These are phyloP conservation scores for Psilanteris sp. DNA, from an alignment of 1,140 invertebrate species.

Conservation along the genomic window DNA sequence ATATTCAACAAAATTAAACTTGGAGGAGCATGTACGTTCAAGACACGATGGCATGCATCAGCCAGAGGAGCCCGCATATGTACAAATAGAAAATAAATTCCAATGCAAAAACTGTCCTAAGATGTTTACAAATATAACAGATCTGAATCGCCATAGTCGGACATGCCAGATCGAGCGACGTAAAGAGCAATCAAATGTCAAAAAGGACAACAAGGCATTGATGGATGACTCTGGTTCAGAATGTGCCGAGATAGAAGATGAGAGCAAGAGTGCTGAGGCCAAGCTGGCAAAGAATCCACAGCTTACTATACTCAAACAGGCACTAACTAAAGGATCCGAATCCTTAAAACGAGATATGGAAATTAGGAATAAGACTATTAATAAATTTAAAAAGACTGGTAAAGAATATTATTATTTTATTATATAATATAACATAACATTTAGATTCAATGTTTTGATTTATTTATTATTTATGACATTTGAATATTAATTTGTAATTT, in stretches of 20 bases:
- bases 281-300: slow-evolving; percentile 78
- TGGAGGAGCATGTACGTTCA: slow-evolving; percentile 79
- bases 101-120: slow-evolving; percentile 76
- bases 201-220: slow-evolving; percentile 55
- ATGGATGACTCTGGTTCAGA: slow-evolving; percentile 73
- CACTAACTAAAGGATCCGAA: slow-evolving; percentile 72
- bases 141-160: slow-evolving; percentile 74
- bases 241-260: slow-evolving; percentile 72
- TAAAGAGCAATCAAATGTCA: slow-evolving; percentile 54
- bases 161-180: slow-evolving; percentile 68
- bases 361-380: slow-evolving; percentile 62
- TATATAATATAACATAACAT: no score
- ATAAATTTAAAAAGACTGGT: slow-evolving; percentile 71
- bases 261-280: slow-evolving; percentile 74
- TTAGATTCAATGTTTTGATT: no score
- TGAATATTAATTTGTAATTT: no score
- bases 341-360: slow-evolving; percentile 71
- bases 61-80: slow-evolving; percentile 66
- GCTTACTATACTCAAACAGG: slow-evolving; percentile 77
- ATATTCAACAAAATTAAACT: slow-evolving; percentile 79
- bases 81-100: slow-evolving; percentile 70
- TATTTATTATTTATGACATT: no score
- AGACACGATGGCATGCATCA: slow-evolving; percentile 75
- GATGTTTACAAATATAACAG: slow-evolving; percentile 73
- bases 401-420: no score